Conservation (phyloP, 2,797 vertebrate genomes). For the Octomys mimax region DNA sequence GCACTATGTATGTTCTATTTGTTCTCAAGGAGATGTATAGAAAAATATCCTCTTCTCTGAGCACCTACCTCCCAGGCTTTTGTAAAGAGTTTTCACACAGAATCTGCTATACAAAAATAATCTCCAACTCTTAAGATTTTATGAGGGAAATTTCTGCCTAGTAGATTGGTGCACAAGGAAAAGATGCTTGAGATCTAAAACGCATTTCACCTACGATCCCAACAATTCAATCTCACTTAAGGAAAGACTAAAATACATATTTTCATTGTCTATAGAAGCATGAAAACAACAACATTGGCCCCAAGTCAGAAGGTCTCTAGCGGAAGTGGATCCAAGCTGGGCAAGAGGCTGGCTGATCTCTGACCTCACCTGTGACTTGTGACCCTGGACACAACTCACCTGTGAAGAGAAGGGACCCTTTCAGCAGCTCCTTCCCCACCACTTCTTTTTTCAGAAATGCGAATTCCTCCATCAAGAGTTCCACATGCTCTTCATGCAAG, state of each 20-base stretch:
- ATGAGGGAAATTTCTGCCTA: constrained; percentile 1
- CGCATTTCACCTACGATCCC: not conserved
- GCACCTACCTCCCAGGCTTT: not conserved
- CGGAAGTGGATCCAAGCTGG: not conserved
- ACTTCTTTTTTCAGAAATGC: constrained; percentile 94
- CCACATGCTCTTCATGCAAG: constrained; percentile 97
- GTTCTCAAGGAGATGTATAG: not conserved
- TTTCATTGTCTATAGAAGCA: not conserved
- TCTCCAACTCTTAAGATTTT: not conserved
- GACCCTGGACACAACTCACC: constrained; percentile 87
- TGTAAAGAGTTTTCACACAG: not conserved
- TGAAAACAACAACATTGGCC: not conserved
- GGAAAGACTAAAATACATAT: not conserved
- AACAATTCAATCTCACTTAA: constrained; percentile 33
- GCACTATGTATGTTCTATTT: not conserved
- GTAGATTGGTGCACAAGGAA: not conserved
- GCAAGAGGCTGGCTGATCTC: not conserved
- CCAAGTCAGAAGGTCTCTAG: not conserved
- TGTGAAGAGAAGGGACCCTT: constrained; percentile 96
- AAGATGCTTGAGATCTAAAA: not conserved
- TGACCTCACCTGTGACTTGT: not conserved
- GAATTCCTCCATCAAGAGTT: constrained; percentile 94
- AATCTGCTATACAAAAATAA: constrained; percentile 7
- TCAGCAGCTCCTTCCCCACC: constrained; percentile 91
- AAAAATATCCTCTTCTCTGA: not conserved